These are phyloP conservation scores for Gastrophysa polygoni DNA, from an alignment of 2,888 invertebrate genomes.

Conservation along the genomic window DNA sequence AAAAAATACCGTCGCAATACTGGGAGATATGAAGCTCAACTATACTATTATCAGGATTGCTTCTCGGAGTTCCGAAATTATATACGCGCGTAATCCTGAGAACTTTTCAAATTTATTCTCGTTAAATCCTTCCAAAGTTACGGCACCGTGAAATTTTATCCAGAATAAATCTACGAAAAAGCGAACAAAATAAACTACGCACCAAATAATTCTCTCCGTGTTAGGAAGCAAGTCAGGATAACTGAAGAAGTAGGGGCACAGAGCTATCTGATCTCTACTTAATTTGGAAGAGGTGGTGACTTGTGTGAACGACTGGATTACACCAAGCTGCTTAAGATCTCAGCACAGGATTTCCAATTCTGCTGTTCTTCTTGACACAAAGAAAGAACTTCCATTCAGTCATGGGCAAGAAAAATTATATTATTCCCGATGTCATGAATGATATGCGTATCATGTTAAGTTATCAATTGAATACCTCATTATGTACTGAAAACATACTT, in stretches of 20 bases:
- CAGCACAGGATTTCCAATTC: too few relatives aligned
- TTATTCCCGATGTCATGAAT: too few relatives aligned
- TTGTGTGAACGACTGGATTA: slow-evolving; percentile 48
- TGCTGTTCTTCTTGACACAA: too few relatives aligned
- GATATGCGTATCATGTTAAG: too few relatives aligned
- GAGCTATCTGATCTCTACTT: slow-evolving; percentile 44
- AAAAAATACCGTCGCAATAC: neutral
- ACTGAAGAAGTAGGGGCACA: neutral
- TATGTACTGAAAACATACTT: too few relatives aligned
- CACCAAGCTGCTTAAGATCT: slow-evolving; percentile 44
- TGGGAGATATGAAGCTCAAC: neutral
- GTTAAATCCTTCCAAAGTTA: slow-evolving; percentile 23
- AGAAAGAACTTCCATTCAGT: too few relatives aligned
- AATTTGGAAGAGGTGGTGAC: slow-evolving; percentile 48
- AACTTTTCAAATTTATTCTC: slow-evolving; percentile 27
- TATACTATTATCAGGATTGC: neutral
- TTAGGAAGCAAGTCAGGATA: slow-evolving; percentile 27
- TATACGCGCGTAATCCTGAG: slow-evolving; percentile 20
- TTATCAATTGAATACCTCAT: too few relatives aligned
- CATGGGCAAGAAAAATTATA: too few relatives aligned
- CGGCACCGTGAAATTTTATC: slow-evolving; percentile 43
- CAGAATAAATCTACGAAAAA: slow-evolving; percentile 31
- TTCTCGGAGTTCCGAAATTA: slow-evolving; percentile 4
- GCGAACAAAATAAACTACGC: slow-evolving; percentile 41
- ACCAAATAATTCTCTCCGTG: slow-evolving; percentile 40